Evolutionary conservation across 2,797 vertebrate species (phyloP).

Genomic region (Cynodonichthys magdalenae): DNA sequence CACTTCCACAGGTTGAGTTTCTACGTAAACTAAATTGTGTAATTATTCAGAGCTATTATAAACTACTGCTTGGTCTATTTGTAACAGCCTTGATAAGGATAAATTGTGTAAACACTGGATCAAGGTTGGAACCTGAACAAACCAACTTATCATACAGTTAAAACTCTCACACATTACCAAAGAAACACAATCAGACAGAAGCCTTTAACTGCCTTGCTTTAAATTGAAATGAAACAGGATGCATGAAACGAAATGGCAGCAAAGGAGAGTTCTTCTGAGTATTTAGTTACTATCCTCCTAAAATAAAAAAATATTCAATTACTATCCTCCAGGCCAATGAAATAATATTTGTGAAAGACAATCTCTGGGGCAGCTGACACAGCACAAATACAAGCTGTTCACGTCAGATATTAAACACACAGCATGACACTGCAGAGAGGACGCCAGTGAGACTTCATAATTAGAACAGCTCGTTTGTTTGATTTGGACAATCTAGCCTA

Average conservation of each 20-base stretch:
- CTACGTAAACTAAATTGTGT: not conserved
- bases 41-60: not conserved
- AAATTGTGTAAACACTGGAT: constrained; percentile 10
- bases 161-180: constrained; percentile 34
- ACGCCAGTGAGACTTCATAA: constrained; percentile 25
- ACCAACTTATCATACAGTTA: constrained; percentile 31
- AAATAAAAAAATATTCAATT: constrained; percentile 3
- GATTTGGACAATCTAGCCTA: constrained; percentile 28
- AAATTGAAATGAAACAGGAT: not conserved
- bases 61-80: not conserved
- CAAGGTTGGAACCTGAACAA: constrained; percentile 28
- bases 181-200: constrained; percentile 2
- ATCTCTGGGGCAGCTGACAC: constrained; percentile 31
- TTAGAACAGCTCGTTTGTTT: constrained; percentile 52
- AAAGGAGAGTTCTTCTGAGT: constrained; percentile 10
- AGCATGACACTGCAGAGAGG: constrained; percentile 28
- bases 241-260: not conserved
- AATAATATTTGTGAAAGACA: constrained; percentile 26
- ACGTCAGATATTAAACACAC: constrained; percentile 52
- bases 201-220: not conserved
- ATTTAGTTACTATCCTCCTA: not conserved
- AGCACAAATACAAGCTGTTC: constrained; percentile 19
- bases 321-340: constrained; percentile 1
- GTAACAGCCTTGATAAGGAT: constrained; percentile 7
- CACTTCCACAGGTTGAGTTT: too few species aligned